A percentile compares a stretch with the other conserved stretches of the same genome.
Conservation (phyloP, 2,888 invertebrate species). For the Drosophila pseudotakahashii region DNA sequence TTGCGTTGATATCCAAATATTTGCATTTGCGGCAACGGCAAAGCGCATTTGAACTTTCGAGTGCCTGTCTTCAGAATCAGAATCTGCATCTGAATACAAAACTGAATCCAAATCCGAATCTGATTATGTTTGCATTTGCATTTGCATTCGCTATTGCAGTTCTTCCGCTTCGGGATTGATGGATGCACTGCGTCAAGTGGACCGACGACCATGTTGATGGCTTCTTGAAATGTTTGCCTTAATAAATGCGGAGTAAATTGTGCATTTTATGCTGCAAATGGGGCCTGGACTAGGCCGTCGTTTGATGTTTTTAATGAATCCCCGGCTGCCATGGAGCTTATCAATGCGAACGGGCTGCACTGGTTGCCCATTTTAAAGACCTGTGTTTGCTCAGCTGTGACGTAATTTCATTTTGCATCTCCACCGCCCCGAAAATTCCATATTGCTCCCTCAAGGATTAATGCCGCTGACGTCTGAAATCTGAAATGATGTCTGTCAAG, state of each 20-base stretch:
- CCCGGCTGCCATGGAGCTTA: background rate
- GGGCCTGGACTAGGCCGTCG: constrained; percentile 44
- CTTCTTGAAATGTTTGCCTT: constrained; percentile 51
- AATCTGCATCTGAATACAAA: constrained; percentile 14
- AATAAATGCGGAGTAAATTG: constrained; percentile 62
- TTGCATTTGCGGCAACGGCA: constrained; percentile 44
- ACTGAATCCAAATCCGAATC: constrained; percentile 26
- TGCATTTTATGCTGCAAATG: constrained; percentile 74
- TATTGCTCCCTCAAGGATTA: constrained; percentile 52
- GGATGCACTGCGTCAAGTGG: constrained; percentile 38
- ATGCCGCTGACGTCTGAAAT: constrained; percentile 48
- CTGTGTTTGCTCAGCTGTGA: constrained; percentile 69
- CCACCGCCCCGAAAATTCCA: constrained; percentile 3
- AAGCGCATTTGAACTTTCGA: constrained; percentile 36
- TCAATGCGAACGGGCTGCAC: background rate
- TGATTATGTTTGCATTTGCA: constrained; percentile 55
- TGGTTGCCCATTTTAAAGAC: constrained; percentile 29
- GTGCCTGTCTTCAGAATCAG: constrained; percentile 40
- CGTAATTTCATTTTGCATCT: constrained; percentile 67
- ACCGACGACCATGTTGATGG: constrained; percentile 37
- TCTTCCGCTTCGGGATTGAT: constrained; percentile 37
- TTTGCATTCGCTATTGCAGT: constrained; percentile 25
- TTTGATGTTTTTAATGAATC: constrained; percentile 66
- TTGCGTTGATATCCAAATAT: constrained; percentile 53
- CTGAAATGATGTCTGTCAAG: constrained; percentile 53